These are phyloP conservation scores for Psophia crepitans DNA, from an alignment of 2,113 vertebrate genomes.

Conservation along the genomic window DNA sequence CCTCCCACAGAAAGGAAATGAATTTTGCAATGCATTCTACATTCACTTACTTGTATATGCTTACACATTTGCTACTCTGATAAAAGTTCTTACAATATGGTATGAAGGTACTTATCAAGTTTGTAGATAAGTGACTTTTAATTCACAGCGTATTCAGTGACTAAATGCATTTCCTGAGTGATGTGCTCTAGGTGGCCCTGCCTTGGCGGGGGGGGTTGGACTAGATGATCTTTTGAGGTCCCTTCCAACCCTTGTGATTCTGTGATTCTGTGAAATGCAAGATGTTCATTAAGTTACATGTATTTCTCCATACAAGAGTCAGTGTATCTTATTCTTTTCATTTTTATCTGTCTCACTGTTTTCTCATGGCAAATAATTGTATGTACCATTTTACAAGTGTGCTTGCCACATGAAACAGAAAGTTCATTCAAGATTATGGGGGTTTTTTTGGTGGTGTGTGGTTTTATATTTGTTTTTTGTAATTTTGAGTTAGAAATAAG, in stretches of 20 bases:
- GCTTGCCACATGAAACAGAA: not conserved
- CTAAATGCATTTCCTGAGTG: not conserved
- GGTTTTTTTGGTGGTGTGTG: too few relatives aligned
- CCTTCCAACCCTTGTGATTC: too few relatives aligned
- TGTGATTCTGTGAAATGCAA: too few relatives aligned
- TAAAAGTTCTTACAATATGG: not conserved
- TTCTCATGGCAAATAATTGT: not conserved
- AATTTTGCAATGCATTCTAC: not conserved
- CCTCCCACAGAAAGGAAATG: not conserved
- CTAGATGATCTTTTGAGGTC: too few relatives aligned
- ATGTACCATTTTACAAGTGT: not conserved
- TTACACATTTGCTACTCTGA: not conserved
- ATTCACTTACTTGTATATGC: not conserved
- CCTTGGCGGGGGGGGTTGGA: too few relatives aligned
- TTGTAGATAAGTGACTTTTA: not conserved
- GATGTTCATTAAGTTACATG: not conserved
- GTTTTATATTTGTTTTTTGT: not conserved
- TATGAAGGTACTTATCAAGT: not conserved
- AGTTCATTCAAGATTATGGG: not conserved
- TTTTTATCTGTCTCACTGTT: not conserved
- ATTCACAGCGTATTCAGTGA: not conserved
- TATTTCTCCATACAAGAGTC: not conserved
- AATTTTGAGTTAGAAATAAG: not conserved
- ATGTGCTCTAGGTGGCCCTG: too few relatives aligned
- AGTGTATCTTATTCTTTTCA: not conserved